Base-by-base conservation (phyloP, 1,140 invertebrate species). In the Drosophila hydei region DNA sequence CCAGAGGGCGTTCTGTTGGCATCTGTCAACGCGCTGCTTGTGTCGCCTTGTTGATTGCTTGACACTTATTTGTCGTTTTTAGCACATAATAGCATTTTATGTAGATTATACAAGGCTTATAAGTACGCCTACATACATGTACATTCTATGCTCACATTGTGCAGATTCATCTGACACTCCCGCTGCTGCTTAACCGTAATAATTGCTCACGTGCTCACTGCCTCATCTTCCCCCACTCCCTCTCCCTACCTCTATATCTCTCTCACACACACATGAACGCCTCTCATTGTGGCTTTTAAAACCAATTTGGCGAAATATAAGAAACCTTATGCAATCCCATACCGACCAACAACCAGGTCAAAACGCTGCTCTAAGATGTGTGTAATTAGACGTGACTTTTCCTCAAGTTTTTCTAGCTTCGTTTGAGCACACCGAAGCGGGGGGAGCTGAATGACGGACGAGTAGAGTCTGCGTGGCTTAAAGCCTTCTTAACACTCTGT, bases 381-480 rank as follows among this genome's bases (percentile, higher is more conserved):
- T 88, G 83, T 85, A 85, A 85, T 85, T 85, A 85, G 81, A 85
- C 81, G 81, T 85, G 81, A 85, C 81, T 85, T 85, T 81, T 85
- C 65, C 83, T 88, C 71, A 77, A 85, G 81, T 87, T 87, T 74
- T 78, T 56, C 70, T 54, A 11, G 50, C 61, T 69, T 27, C 47
- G 42, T 62, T 69, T 72, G 63, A 76, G 58, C 38, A 30, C 47
- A 58, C 38, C 12, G 9, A 11, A 16, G 18, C 14, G 4, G 23
- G 7, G 21, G 4, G 30, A 2, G 21, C 8, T 11, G 1, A 2
- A n/a, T 36, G 36, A 33, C 30, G 30, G 21, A 12, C 33, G 12
- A 9, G 48, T 36, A 21, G 42, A 45, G 51, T 43, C 30, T 45
- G 45, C 30, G 47, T 50, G 55, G 51, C 67, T 62, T 87, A 81